phyloP scores from a whole-genome alignment of 2,888 invertebrate species.

The Napeogenes inachia region DNA sequence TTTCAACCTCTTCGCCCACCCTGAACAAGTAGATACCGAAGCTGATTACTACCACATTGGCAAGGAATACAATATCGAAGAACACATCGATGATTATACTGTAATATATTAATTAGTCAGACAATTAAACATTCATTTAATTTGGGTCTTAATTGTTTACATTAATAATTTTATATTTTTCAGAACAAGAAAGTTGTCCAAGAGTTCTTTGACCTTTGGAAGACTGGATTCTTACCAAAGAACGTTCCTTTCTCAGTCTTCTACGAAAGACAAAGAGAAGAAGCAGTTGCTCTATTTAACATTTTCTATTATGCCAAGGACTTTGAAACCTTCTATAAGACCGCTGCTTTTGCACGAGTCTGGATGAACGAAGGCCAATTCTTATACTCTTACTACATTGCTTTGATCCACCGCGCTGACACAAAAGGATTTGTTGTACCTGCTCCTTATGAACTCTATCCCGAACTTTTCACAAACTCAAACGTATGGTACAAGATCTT shows the following conservation, averaged over 20 bases:
- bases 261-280: conserved; percentile 60
- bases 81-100: conserved; percentile 57
- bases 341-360: conserved; percentile 76
- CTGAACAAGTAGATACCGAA: conserved; percentile 53
- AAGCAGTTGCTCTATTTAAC: conserved; percentile 74
- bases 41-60: conserved; percentile 60
- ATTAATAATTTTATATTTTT: conserved; percentile 24
- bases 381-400: conserved; percentile 78
- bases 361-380: conserved; percentile 80
- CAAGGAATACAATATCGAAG: conserved; percentile 54
- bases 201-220: conserved; percentile 59
- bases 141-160: not conserved
- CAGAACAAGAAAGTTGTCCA: conserved; percentile 65
- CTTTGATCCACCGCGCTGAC: conserved; percentile 78
- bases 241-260: conserved; percentile 73
- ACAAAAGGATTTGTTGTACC: conserved; percentile 78
- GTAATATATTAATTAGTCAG: conserved; percentile 34
- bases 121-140: too few species aligned
- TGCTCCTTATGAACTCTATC: conserved; percentile 82
- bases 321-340: conserved; percentile 78
- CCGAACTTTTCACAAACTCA: conserved; percentile 79
- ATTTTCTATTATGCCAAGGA: conserved; percentile 79
- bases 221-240: conserved; percentile 67
- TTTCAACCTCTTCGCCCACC: conserved; percentile 64
- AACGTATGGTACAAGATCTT: conserved; percentile 71